phyloP scores from a whole-genome alignment of 2,888 invertebrate genomes.

The Hedya salicella region DNA sequence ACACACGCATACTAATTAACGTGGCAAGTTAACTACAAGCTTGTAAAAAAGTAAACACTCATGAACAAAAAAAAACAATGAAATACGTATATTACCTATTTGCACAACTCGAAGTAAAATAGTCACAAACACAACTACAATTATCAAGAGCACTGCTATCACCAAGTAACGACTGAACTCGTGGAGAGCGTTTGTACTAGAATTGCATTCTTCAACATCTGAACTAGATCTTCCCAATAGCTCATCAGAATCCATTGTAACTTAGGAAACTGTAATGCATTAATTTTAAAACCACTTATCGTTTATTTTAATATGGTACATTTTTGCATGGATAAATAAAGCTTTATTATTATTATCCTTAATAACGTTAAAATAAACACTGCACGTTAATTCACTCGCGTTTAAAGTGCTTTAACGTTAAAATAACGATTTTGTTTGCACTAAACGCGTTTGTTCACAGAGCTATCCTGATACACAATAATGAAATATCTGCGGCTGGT shows the following conservation, averaged over 20 bases:
- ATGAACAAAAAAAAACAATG: no score
- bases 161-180: conserved; percentile 27
- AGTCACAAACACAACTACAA: conserved; percentile 10
- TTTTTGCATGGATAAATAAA: no score
- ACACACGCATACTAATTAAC: no score
- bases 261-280: not conserved
- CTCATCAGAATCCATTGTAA: conserved; percentile 12
- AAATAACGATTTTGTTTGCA: conserved; percentile 4
- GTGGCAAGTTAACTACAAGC: no score
- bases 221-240: not conserved
- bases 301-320: not conserved
- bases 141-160: conserved; percentile 4
- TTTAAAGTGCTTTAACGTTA: no score
- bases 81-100: conserved; percentile 27
- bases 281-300: not conserved
- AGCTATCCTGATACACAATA: conserved; percentile 19
- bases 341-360: no score
- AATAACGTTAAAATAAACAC: no score
- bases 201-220: not conserved
- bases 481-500: not conserved
- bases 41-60: no score
- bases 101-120: conserved; percentile 23
- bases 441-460: conserved; percentile 6
- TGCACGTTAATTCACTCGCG: no score
- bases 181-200: not conserved